These are phyloP conservation scores for Notarius lentiginosus DNA, from an alignment of 2,113 vertebrate genomes.

Conservation along the genomic window DNA sequence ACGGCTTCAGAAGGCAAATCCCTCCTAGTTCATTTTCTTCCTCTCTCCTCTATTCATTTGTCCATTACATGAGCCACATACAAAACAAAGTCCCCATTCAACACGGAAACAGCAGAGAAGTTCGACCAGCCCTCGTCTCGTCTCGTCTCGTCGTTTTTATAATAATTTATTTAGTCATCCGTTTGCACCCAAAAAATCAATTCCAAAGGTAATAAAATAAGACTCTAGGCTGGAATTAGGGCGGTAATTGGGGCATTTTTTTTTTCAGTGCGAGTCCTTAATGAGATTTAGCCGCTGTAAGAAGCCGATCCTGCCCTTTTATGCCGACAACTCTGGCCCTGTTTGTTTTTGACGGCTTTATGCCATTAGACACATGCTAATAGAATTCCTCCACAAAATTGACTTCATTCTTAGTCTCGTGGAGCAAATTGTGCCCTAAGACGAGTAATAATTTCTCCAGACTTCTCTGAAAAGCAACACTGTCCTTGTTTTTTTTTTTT, in stretches of 20 bases:
- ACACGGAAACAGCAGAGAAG: slow-evolving; percentile 35
- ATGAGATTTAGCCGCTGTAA: slow-evolving; percentile 60
- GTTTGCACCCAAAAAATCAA: slow-evolving; percentile 57
- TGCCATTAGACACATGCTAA: slow-evolving; percentile 69
- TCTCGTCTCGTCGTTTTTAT: slow-evolving; percentile 51
- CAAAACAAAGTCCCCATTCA: slow-evolving; percentile 34
- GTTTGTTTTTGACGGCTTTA: slow-evolving; percentile 69
- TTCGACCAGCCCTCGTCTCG: slow-evolving; percentile 56
- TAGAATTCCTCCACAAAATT: slow-evolving; percentile 71
- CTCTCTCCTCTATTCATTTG: slow-evolving; percentile 18
- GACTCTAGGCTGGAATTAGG: slow-evolving; percentile 67
- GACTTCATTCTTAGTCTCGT: slow-evolving; percentile 59
- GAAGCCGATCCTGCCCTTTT: slow-evolving; percentile 46
- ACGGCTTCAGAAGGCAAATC: slow-evolving; percentile 26
- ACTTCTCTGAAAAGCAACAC: slow-evolving; percentile 35
- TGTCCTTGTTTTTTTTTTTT: neutral
- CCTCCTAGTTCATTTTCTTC: slow-evolving; percentile 22
- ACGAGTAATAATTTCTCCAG: slow-evolving; percentile 60
- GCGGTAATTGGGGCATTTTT: slow-evolving; percentile 67
- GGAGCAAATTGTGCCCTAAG: slow-evolving; percentile 64
- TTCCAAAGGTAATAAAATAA: slow-evolving; percentile 64
- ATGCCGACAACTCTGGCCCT: slow-evolving; percentile 51
- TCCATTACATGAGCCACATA: slow-evolving; percentile 36
- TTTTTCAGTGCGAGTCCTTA: slow-evolving; percentile 58
- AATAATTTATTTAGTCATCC: slow-evolving; percentile 59